Conservation (phyloP, 2,113 vertebrate species). For the Lanius collurio region DNA sequence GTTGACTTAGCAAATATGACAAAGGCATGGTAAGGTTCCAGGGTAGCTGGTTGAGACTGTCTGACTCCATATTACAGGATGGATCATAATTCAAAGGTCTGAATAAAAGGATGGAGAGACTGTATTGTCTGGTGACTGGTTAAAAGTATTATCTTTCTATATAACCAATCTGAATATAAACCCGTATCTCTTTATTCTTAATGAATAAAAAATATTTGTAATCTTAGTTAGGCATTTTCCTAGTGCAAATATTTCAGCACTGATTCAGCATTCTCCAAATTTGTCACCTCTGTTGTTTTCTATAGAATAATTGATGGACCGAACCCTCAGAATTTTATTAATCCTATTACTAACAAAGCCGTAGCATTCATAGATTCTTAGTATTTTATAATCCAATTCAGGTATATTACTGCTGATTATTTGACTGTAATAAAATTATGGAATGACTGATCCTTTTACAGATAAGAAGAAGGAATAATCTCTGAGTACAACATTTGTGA, state of each 20-base stretch:
- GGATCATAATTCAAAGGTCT: neutral
- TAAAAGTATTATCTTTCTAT: neutral
- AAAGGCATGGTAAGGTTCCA: neutral
- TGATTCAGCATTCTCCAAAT: neutral
- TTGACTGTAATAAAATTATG: conserved; percentile 12
- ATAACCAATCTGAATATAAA: neutral
- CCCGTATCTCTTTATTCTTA: neutral
- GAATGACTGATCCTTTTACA: conserved; percentile 10
- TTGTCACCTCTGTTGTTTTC: neutral
- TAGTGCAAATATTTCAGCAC: neutral
- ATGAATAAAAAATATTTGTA: neutral
- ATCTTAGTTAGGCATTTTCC: neutral
- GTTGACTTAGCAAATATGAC: neutral
- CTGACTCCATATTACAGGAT: neutral
- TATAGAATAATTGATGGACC: neutral
- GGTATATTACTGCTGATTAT: neutral
- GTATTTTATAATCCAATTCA: conserved; percentile 17
- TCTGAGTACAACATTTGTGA: conserved; percentile 40
- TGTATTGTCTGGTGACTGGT: neutral
- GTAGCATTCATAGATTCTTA: neutral
- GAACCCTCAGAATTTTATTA: neutral
- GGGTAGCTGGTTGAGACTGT: neutral
- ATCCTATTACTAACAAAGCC: neutral
- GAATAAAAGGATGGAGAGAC: neutral
- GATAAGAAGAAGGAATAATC: conserved; percentile 44